Evolutionary conservation across 1,140 invertebrate genomes (phyloP).

Genomic region (Drosophila tani): DNA sequence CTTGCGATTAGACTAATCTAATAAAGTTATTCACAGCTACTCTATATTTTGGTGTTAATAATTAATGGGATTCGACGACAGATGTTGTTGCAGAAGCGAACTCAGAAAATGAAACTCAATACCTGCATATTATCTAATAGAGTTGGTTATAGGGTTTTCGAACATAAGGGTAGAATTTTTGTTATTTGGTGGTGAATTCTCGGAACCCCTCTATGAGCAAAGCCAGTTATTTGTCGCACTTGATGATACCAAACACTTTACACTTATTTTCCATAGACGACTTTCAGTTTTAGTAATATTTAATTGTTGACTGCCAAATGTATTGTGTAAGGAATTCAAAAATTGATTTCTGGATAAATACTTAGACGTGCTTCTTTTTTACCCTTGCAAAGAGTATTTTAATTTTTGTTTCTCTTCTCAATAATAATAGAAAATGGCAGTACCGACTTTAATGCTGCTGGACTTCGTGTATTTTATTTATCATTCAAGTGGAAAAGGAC

Average conservation of each 20-base stretch:
- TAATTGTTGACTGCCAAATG: background rate
- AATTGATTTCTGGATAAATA: too few species aligned
- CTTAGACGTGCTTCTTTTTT: too few species aligned
- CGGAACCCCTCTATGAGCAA: background rate
- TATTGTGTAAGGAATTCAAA: too few species aligned
- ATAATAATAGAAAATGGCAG: background rate
- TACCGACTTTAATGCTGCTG: constrained; percentile 10
- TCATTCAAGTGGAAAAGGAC: constrained; percentile 67
- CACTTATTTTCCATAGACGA: background rate
- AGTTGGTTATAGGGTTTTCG: constrained; percentile 8
- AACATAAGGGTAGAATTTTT: constrained; percentile 5
- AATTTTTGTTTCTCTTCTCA: too few species aligned
- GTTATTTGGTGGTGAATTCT: background rate
- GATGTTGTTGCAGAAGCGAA: constrained; percentile 8
- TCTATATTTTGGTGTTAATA: constrained; percentile 4
- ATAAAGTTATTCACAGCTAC: background rate
- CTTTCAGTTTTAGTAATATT: background rate
- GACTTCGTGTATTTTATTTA: constrained; percentile 19
- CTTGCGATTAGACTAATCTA: background rate
- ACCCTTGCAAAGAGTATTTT: too few species aligned
- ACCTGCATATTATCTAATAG: constrained; percentile 12
- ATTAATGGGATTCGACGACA: constrained; percentile 10
- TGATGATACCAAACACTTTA: background rate
- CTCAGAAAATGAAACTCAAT: constrained; percentile 14
- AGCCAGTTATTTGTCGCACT: constrained; percentile 1